Conservation (phyloP, 2,113 vertebrate species). For the Tragulus kanchil region DNA sequence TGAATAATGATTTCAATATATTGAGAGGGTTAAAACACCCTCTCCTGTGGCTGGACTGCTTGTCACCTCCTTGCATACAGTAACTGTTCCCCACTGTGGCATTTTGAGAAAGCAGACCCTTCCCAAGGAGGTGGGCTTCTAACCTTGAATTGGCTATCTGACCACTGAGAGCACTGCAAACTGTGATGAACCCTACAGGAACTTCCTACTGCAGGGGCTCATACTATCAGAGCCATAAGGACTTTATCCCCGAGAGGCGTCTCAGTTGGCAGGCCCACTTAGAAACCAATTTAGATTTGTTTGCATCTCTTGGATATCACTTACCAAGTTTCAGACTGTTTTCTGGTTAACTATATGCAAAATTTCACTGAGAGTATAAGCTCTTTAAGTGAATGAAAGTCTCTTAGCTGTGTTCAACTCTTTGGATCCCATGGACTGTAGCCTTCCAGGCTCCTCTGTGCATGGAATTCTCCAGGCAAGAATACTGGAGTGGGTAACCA, state of each 20-base stretch:
- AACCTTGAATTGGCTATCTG: not conserved
- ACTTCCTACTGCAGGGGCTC: not conserved
- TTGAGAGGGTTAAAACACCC: not conserved
- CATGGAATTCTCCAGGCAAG: not conserved
- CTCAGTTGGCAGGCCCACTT: not conserved
- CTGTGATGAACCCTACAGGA: not conserved
- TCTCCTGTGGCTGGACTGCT: not conserved
- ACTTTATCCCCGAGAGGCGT: not conserved
- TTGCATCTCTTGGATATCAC: not conserved
- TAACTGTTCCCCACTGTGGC: not conserved
- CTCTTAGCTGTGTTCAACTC: not conserved
- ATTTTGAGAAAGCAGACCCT: not conserved
- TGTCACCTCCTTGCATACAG: not conserved
- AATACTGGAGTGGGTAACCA: not conserved
- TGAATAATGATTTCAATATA: constrained; percentile 19
- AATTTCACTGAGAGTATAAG: not conserved
- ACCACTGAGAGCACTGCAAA: not conserved
- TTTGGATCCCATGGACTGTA: not conserved
- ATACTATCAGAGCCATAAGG: rapidly evolving
- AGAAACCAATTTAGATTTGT: not conserved
- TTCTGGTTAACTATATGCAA: not conserved
- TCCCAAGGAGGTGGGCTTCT: not conserved
- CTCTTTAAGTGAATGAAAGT: not conserved
- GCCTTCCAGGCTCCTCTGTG: not conserved
- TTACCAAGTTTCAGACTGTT: not conserved